Base-by-base conservation (phyloP, 1,140 invertebrate species). In the Orius laevigatus region DNA sequence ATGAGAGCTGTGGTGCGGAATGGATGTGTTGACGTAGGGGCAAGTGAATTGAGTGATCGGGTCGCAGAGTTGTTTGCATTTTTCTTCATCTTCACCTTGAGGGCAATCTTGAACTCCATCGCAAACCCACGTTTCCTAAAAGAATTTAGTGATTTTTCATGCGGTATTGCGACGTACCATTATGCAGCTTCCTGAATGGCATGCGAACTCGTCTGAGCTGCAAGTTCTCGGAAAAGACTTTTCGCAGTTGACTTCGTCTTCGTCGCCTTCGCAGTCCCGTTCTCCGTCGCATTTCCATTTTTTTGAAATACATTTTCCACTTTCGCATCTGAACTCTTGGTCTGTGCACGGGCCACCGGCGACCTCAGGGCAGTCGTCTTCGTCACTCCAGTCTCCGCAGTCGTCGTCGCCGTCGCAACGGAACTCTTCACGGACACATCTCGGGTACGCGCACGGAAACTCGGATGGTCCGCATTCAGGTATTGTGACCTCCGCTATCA, bases 391-490 rank as follows among this genome's bases (percentile, higher is more conserved):
- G 60, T 92, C 88, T 1, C 84, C 85, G 58, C 89, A 93, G 60
- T 92, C 86, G 59, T 91, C 83, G 56, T 89, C 81, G 0, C 79
- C 81, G 59, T 92, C 87, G 60, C 88, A 92, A 49, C 75, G 74
- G 53, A 85, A 82, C 19, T 78, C 73, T 53, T 74, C 72, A 6
- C 78, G 72, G 12, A 84, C 74, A 56, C 82, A 86, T 11, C 70
- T 69, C 6, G 69, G 69, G 41, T 70, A 71, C 8, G 70, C 69
- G 57, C 82, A 86, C 60, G 78, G 74, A 51, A 84, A 81, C 60
- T 84, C 79, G 8, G 73, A 73, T 47, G 77, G 74, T 6, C 70
- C 74, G 56, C 81, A 86, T n/a, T 51, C 45, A 5, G 44, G 46
- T 14, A 41, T 42, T 42, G 53, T 50, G 3, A 48, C 39, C 16